phyloP scores from a whole-genome alignment of 2,888 invertebrate species.

The Pterostichus madidus region DNA sequence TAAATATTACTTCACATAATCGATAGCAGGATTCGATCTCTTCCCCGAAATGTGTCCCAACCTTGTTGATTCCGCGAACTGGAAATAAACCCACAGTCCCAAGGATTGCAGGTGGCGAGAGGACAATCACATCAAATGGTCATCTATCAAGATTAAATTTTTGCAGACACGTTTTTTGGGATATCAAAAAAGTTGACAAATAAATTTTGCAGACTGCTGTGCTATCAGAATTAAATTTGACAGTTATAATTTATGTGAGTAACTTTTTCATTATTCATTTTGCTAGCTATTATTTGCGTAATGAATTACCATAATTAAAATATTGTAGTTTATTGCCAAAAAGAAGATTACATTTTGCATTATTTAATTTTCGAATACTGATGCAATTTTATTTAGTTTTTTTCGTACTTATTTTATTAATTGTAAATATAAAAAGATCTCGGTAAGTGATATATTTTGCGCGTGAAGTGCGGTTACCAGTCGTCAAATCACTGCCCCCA shows the following conservation, averaged over 20 bases:
- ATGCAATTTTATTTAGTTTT: too few species aligned
- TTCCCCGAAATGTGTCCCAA: conserved; percentile 19
- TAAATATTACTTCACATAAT: background rate
- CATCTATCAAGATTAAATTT: conserved; percentile 36
- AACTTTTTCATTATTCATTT: too few species aligned
- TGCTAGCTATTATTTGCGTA: too few species aligned
- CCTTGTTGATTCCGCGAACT: conserved; percentile 29
- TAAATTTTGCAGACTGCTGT: background rate
- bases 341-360: too few species aligned
- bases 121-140: conserved; percentile 3
- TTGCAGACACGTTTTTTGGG: conserved; percentile 7
- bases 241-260: background rate
- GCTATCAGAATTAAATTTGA: background rate
- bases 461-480: too few species aligned
- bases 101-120: conserved; percentile 17
- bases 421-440: too few species aligned
- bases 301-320: too few species aligned
- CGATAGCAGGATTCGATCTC: conserved; percentile 3
- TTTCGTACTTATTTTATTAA: too few species aligned
- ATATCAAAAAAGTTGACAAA: conserved; percentile 1
- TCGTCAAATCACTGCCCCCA: too few species aligned
- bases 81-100: conserved; percentile 34
- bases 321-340: too few species aligned
- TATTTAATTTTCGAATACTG: too few species aligned
- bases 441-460: too few species aligned